Base-by-base conservation (phyloP, 2,888 invertebrate genomes). In the Byasa hedistus region DNA sequence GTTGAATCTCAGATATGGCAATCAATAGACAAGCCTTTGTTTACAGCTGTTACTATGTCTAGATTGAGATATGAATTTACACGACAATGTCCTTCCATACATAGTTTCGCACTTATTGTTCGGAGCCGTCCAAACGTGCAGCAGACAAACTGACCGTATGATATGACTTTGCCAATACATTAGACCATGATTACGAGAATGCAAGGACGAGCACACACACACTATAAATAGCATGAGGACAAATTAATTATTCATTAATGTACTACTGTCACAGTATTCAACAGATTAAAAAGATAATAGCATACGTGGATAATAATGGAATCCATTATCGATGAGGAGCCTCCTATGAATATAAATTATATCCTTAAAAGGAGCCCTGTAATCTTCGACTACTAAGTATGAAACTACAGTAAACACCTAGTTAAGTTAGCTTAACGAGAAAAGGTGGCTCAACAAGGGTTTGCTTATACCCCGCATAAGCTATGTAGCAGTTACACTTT, bases 51-150 rank as follows among this genome's bases (percentile, higher is more conserved):
- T 61, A 54, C 15, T 21, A 39, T 27, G 56, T 54, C 66, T 55
- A 66, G 62, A 66, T 62, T 58, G 48, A 44, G 66, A 66, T 61
- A 66, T 62, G 54, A 58, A 62, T 58, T 57, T 66, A 66, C 55
- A 51, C 61, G 57, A 66, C 66, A 66, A 66, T 68, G 21, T 36
- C 36, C 52, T 10, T 55, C 70, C 71, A 68, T 71, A 72, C 69
- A 72, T 69, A 69, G 73, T 64, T 64, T 69, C 66, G 61, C 68
- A 69, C 64, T 73, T 72, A 78, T 79, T 79, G 81, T 79, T 71
- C 67, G 61, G 32, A 65, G 36, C 70, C 69, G 69, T 62, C 76
- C 76, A 72, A 71, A 71, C 69, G 61, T 66, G 66, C 57, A 32
- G 36, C 36, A 67, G 64, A 69, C 71, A 74, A 76, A 79, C 77